phyloP scores from a whole-genome alignment of 2,888 invertebrate species.

The Watsonalla cultraria region DNA sequence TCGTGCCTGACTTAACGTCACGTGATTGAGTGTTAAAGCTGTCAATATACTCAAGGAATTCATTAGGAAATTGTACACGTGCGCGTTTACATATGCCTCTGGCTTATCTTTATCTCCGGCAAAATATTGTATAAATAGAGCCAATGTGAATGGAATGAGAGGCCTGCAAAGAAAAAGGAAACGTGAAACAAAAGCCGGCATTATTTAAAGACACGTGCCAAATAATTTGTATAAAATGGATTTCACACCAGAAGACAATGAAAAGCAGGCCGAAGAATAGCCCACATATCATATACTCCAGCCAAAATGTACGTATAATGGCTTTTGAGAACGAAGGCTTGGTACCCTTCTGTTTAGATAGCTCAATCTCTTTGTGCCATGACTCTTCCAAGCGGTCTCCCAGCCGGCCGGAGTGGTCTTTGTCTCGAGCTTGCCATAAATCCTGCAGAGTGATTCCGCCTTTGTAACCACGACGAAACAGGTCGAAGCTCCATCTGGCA shows the following conservation, averaged over 20 bases:
- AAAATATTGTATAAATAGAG: conserved; percentile 82
- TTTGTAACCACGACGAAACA: conserved; percentile 81
- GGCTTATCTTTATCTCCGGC: conserved; percentile 63
- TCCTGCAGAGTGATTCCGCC: conserved; percentile 82
- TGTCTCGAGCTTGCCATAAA: conserved; percentile 80
- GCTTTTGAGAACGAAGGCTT: conserved; percentile 80
- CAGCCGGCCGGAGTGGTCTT: conserved; percentile 81
- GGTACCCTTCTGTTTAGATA: conserved; percentile 62
- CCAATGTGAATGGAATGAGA: conserved; percentile 79
- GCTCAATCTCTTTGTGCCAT: conserved; percentile 79
- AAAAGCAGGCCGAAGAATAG: conserved; percentile 76
- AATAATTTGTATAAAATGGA: conserved; percentile 3
- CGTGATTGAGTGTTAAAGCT: conserved; percentile 82
- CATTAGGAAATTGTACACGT: conserved; percentile 81
- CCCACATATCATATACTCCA: conserved; percentile 80
- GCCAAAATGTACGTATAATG: conserved; percentile 79
- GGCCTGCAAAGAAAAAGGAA: conserved; percentile 69
- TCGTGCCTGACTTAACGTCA: conserved; percentile 74
- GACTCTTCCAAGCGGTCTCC: conserved; percentile 83
- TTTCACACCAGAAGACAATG: conserved; percentile 77
- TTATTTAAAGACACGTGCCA: neutral
- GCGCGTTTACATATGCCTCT: conserved; percentile 78
- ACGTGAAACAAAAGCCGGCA: neutral
- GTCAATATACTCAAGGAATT: conserved; percentile 78
- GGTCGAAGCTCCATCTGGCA: conserved; percentile 82